These are phyloP conservation scores for Pyrrhia umbra DNA, from an alignment of 2,888 invertebrate species.

Conservation along the genomic window DNA sequence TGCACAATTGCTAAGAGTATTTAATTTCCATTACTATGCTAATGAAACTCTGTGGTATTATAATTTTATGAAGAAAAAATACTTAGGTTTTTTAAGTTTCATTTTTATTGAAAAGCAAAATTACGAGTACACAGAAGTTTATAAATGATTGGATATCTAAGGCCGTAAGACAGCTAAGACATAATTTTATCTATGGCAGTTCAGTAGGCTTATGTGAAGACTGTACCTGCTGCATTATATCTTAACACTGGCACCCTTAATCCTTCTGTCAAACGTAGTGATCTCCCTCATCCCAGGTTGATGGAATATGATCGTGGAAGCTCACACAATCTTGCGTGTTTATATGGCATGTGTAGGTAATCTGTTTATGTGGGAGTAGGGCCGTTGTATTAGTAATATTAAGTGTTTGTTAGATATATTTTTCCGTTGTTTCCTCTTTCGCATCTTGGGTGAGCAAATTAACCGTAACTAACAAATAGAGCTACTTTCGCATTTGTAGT, in stretches of 20 bases:
- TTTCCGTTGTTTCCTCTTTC: too few species aligned
- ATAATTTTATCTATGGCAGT: background rate
- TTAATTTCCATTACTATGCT: constrained; percentile 54
- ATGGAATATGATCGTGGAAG: background rate
- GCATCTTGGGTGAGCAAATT: too few species aligned
- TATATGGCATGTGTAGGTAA: too few species aligned
- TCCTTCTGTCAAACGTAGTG: background rate
- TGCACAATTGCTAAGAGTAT: constrained; percentile 42
- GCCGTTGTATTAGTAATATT: too few species aligned
- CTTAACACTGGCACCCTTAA: background rate
- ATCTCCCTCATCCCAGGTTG: background rate
- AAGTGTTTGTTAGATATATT: too few species aligned
- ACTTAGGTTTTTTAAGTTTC: constrained; percentile 4
- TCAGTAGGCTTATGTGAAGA: background rate
- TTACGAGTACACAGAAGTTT: background rate
- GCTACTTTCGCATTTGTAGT: background rate
- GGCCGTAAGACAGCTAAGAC: background rate
- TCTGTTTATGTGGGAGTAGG: too few species aligned
- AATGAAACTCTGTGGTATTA: constrained; percentile 36
- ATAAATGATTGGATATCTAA: background rate
- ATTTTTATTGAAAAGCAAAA: constrained; percentile 17
- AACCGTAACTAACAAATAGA: background rate
- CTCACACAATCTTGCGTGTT: background rate
- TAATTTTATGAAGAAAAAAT: constrained; percentile 28
- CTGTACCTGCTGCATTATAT: background rate